phyloP scores from a whole-genome alignment of 2,888 invertebrate genomes.

The Anthrax anthrax region DNA sequence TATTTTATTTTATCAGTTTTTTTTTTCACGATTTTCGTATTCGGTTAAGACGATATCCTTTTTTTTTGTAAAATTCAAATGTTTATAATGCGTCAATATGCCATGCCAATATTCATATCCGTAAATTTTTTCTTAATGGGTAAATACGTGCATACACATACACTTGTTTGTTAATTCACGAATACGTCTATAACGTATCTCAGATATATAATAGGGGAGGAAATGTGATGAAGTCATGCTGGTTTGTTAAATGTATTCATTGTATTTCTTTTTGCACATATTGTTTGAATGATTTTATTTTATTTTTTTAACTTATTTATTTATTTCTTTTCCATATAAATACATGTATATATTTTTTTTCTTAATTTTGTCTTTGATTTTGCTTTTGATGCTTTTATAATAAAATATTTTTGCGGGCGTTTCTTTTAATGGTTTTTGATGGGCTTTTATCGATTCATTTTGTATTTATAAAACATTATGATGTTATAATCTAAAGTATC shows the following conservation, averaged over 20 bases:
- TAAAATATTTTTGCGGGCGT: neutral
- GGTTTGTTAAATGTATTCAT: constrained; percentile 3
- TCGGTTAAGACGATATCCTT: neutral
- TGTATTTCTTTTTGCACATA: too few species aligned
- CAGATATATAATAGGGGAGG: constrained; percentile 1
- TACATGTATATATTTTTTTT: too few species aligned
- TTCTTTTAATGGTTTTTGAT: neutral
- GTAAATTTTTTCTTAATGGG: constrained; percentile 9
- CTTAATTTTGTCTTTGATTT: neutral
- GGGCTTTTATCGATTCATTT: neutral
- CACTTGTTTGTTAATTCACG: neutral
- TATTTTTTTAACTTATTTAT: neutral
- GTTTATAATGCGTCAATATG: constrained; percentile 11
- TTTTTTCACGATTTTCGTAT: neutral
- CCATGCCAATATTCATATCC: constrained; percentile 11
- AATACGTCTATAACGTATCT: too few species aligned
- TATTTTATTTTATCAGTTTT: too few species aligned
- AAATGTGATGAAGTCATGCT: constrained; percentile 1
- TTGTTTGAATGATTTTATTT: neutral
- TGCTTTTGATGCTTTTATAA: neutral
- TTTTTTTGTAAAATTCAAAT: constrained; percentile 3
- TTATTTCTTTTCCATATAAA: neutral
- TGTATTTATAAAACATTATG: too few species aligned
- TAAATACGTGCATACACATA: neutral
- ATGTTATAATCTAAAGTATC: too few species aligned